phyloP scores from a whole-genome alignment of 1,140 invertebrate genomes.

The Tyrophagus putrescentiae region DNA sequence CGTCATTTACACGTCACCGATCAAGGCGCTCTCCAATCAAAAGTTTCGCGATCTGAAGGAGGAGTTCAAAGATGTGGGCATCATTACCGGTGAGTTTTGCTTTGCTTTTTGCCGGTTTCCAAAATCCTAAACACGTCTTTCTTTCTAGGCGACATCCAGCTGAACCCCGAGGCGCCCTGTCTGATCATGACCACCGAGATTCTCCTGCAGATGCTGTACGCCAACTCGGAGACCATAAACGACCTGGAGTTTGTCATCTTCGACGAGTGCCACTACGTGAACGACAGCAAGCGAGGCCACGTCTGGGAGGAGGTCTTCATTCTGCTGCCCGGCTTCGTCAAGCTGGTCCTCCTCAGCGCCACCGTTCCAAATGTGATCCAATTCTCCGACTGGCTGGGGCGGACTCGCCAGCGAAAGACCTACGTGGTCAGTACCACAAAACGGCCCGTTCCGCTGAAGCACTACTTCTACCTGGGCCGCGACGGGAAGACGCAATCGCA shows the following conservation, averaged over 20 bases:
- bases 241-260: conserved; percentile 98
- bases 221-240: conserved; percentile 78
- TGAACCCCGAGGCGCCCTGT: conserved; percentile 80
- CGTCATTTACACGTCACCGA: conserved; percentile 95
- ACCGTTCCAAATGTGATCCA: conserved; percentile 93
- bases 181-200: conserved; percentile 99
- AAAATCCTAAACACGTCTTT: conserved; percentile 33
- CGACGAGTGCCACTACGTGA: conserved; percentile 99
- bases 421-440: conserved; percentile 86
- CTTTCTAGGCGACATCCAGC: conserved; percentile 53
- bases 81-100: conserved; percentile 34
- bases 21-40: conserved; percentile 98
- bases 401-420: conserved; percentile 77
- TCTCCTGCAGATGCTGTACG: conserved; percentile 79
- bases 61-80: conserved; percentile 39
- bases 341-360: conserved; percentile 90
- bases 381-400: conserved; percentile 94
- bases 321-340: conserved; percentile 79
- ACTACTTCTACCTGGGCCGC: conserved; percentile 77
- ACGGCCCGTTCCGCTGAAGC: conserved; percentile 84
- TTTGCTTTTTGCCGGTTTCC: conserved; percentile 32
- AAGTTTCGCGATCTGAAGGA: conserved; percentile 91
- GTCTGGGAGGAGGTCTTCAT: conserved; percentile 99
- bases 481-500: conserved; percentile 65
- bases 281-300: conserved; percentile 90